Base-by-base conservation (phyloP, 2,888 invertebrate species). In the Pocota personata region DNA sequence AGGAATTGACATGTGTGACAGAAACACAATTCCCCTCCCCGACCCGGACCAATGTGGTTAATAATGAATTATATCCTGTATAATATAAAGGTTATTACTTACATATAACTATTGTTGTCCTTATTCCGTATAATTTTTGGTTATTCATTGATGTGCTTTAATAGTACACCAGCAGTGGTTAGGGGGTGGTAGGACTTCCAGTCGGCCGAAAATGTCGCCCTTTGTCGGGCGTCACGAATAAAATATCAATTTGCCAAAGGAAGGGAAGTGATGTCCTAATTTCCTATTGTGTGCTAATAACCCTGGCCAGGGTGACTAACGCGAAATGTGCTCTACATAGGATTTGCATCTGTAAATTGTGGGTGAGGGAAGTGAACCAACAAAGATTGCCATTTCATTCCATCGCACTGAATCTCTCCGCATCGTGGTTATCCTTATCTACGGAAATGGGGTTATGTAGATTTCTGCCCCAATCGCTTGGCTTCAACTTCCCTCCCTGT, bases 51-150 rank as follows among this genome's bases (percentile, higher is more conserved):
- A 14, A 46, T 66, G 52, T 60, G 58, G 72, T 83, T 78, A 77
- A 67, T 82, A 67, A 78, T 73, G 66, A 78, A 78, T 75, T 62
- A 72, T 69, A 60, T 69, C 62, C 73, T 57, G 69, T 35, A 69
- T 64, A 79, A 77, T 69, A 30, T 24, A 78, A 55, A 32, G 50
- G 60, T 32, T 78, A 78, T 69, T 69, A 52, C 35, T 67, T 67
- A 19, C 4, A 24, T n/a, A 24, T 46, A 71, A 27, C 50, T 40
- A 72, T 72, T 72, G 72, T 50, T 40, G 27, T 58, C 40, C 40
- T 50, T 71, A 21, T 46, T 43, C 30, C 10, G 71, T 35, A 57
- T 58, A 57, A 57, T 57, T 64, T 50, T 77, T 24, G 40, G 19
- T 69, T 58, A 67, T 72, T 58, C 71, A 72, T 50, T 60, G 60